These are phyloP conservation scores for Sympetrum striolatum DNA, from an alignment of 2,888 invertebrate genomes.

Conservation along the genomic window DNA sequence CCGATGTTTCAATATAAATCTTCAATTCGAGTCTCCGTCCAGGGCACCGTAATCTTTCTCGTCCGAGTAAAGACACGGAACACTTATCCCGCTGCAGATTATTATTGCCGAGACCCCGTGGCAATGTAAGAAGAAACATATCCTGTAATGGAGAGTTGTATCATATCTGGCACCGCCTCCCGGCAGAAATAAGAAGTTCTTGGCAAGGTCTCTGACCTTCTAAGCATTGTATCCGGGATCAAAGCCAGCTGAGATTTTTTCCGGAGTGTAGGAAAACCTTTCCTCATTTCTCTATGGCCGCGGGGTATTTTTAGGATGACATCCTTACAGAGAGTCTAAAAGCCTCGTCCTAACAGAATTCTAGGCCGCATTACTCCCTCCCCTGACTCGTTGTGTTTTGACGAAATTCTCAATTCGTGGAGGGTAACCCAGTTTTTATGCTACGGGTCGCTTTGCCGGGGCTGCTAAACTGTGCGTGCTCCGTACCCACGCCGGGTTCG, in stretches of 20 bases:
- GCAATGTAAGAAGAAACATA: neutral
- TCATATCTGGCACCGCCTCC: neutral
- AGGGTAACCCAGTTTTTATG: neutral
- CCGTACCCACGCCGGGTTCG: too few species aligned
- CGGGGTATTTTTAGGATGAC: neutral
- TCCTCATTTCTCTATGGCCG: neutral
- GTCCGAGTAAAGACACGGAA: neutral
- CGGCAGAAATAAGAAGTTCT: neutral
- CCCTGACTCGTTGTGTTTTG: neutral
- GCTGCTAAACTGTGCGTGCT: too few species aligned
- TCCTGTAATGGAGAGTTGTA: neutral
- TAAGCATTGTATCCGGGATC: constrained; percentile 15
- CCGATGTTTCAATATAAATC: too few species aligned
- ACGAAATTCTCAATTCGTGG: neutral
- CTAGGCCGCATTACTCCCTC: neutral
- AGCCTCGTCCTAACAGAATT: neutral
- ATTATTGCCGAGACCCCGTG: neutral
- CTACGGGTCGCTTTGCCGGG: too few species aligned
- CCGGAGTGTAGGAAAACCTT: neutral
- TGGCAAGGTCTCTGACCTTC: constrained; percentile 16
- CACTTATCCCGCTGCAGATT: neutral
- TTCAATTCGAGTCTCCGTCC: too few species aligned
- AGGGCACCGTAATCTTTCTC: neutral
- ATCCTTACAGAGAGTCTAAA: neutral
- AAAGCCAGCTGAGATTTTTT: neutral